These are phyloP conservation scores for Sternarchorhynchus goeldii DNA, from an alignment of 2,797 vertebrate genomes.

Conservation along the genomic window DNA sequence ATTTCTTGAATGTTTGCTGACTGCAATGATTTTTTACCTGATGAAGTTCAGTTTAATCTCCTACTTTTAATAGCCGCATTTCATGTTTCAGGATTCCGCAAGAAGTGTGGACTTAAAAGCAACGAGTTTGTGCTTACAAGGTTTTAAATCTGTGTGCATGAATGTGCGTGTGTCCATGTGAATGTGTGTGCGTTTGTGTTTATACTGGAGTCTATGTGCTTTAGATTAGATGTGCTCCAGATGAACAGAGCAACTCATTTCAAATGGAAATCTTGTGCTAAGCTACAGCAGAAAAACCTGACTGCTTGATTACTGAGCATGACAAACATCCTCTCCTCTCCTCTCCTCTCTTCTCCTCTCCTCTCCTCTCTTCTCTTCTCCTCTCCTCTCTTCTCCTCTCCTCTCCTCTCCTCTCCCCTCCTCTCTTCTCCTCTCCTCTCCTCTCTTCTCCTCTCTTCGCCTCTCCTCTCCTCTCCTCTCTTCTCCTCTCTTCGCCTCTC, in stretches of 20 bases:
- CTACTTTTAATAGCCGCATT: conserved; percentile 37
- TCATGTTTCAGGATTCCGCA: conserved; percentile 8
- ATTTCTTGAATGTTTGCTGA: conserved; percentile 38
- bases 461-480: conserved; percentile 1
- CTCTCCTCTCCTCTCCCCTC: conserved; percentile 17
- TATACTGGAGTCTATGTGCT: conserved; percentile 6
- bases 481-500: no score
- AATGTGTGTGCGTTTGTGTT: background rate
- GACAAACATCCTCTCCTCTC: conserved; percentile 38
- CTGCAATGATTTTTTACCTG: conserved; percentile 33
- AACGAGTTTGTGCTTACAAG: conserved; percentile 17
- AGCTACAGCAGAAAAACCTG: conserved; percentile 46
- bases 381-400: conserved; percentile 10
- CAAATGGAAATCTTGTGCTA: conserved; percentile 50
- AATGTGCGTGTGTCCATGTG: background rate
- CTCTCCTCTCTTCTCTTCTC: background rate
- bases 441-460: background rate
- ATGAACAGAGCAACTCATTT: conserved; percentile 51
- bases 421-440: background rate
- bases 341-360: background rate
- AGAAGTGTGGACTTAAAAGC: conserved; percentile 23
- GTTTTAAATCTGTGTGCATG: background rate
- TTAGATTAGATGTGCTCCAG: conserved; percentile 45
- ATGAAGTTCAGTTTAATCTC: conserved; percentile 43
- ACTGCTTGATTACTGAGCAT: conserved; percentile 51